A percentile compares a stretch with the other conserved stretches of the same genome.
These are phyloP conservation scores for Nasonovia ribisnigri DNA, from an alignment of 2,888 invertebrate species.

Conservation along the genomic window DNA sequence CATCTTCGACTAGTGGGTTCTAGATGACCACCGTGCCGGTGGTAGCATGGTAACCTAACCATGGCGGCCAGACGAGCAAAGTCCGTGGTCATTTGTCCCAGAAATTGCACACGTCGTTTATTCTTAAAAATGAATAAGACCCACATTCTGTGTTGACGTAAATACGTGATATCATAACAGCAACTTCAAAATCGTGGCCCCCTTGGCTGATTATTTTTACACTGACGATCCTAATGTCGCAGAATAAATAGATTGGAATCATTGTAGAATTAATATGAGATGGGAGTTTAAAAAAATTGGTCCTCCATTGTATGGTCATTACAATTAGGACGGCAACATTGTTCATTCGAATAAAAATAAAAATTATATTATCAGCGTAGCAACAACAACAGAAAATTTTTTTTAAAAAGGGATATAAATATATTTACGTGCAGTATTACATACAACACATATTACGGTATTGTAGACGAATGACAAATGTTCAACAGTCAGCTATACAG, in stretches of 20 bases:
- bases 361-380: no score
- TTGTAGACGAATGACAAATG: not conserved
- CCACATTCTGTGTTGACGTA: not conserved
- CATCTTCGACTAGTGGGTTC: constrained; percentile 69
- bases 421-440: not conserved
- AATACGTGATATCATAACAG: not conserved
- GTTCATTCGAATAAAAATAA: no score
- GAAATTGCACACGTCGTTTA: constrained; percentile 64
- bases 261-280: no score
- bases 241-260: not conserved
- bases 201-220: not conserved
- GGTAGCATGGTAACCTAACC: no score
- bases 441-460: not conserved
- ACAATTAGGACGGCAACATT: no score
- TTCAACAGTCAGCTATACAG: not conserved
- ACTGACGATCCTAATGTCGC: not conserved
- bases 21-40: constrained; percentile 78
- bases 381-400: no score
- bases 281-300: no score
- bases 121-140: not conserved
- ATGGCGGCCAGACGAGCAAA: constrained; percentile 76
- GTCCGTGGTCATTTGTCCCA: constrained; percentile 79
- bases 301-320: no score
- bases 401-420: not conserved
- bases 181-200: not conserved